Percentiles rank a stretch among this genome's conserved stretches.
Conservation (phyloP, 2,797 vertebrate species). For the Streptopelia turtur region DNA sequence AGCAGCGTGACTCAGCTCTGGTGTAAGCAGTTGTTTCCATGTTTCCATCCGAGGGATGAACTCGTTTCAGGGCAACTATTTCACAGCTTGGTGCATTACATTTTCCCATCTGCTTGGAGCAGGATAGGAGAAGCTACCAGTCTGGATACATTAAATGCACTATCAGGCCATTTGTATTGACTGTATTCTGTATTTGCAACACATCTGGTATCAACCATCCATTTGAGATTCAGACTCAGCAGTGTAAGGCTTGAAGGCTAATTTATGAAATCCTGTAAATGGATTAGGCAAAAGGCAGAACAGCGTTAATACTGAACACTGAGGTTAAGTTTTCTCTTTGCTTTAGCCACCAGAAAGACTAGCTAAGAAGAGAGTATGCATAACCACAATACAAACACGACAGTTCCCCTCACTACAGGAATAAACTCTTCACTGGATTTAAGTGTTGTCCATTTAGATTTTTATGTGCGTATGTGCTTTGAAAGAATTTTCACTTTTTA, state of each 20-base stretch:
- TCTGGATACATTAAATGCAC: neutral
- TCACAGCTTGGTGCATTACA: neutral
- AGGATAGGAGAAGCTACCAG: neutral
- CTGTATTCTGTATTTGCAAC: neutral
- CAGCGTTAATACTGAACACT: neutral
- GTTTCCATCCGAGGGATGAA: neutral
- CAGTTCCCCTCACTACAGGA: neutral
- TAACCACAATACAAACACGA: neutral
- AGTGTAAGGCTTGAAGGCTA: neutral
- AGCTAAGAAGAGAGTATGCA: neutral
- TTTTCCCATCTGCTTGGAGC: neutral
- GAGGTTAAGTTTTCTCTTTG: neutral
- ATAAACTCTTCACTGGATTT: neutral
- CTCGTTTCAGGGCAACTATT: accelerated
- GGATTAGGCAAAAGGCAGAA: neutral
- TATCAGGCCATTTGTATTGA: neutral
- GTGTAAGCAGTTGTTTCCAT: neutral
- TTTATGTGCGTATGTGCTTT: neutral
- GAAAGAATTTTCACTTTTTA: neutral
- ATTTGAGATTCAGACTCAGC: neutral
- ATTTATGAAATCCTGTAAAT: neutral
- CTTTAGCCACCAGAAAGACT: neutral
- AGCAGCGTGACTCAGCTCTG: neutral
- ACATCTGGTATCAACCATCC: neutral
- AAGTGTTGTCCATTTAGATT: neutral